These are phyloP conservation scores for Oscheius sp. DNA, from an alignment of 2,888 invertebrate species.

Conservation along the genomic window DNA sequence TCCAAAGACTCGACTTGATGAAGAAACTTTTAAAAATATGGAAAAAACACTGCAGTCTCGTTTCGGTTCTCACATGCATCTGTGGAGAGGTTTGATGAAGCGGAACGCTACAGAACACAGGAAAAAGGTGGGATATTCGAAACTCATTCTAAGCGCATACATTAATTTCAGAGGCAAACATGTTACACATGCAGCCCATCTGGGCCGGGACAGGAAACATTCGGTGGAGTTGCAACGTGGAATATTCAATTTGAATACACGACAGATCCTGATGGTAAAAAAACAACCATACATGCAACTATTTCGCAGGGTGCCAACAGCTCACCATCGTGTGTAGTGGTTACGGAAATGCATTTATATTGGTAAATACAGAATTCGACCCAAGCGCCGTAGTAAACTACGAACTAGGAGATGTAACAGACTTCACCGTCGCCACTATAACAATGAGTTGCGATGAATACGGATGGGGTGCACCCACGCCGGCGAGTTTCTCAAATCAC, in stretches of 20 bases:
- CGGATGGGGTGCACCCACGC: not conserved
- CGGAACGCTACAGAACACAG: too few relatives aligned
- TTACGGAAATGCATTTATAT: not conserved
- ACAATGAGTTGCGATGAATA: not conserved
- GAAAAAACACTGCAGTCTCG: not conserved
- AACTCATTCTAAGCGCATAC: not conserved
- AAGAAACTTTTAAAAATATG: constrained; percentile 1
- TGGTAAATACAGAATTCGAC: not conserved
- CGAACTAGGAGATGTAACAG: too few relatives aligned
- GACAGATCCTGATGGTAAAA: not conserved
- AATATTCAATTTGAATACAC: not conserved
- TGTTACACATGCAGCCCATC: not conserved
- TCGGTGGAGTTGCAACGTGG: not conserved
- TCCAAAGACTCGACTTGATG: not conserved
- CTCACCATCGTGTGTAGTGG: not conserved
- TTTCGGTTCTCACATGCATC: not conserved
- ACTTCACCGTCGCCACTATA: not conserved
- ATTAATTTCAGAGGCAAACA: not conserved
- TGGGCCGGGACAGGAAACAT: not conserved
- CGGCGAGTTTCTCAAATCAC: too few relatives aligned
- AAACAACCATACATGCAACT: too few relatives aligned
- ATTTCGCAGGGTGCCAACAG: not conserved
- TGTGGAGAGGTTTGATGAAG: not conserved
- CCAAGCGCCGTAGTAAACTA: not conserved
- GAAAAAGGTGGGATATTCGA: not conserved